Base-by-base conservation (phyloP, 2,113 vertebrate species). In the Ceyx margarethae region DNA sequence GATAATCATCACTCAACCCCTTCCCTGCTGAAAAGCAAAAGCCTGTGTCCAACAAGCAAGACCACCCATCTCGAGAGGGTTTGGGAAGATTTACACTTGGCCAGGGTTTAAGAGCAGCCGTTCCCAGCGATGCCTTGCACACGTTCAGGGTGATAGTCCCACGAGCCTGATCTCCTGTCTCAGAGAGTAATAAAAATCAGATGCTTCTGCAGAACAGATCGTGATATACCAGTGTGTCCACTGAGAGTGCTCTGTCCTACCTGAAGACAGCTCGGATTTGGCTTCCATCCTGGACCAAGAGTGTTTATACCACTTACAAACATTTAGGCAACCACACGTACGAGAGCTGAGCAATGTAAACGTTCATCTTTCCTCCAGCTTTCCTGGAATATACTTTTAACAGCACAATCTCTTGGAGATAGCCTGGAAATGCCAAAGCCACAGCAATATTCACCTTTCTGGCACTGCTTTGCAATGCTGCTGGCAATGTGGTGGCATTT, bases 1-100 rank as follows among this genome's bases (percentile, higher is more conserved):
- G 91, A 95, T 94, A 95, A 96, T 94, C 81, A 96, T 96, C 94
- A 93, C 85, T 94, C 91, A 95, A 57, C 80, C 75, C 79, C 33
- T 91, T 71, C 79, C 68, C 89, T 48, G 87, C 85, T 96, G 92
- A 83, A 95, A 96, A 92, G 89, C 0, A 1, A 94, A 92, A 87
- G 78, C 60, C 61, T 91, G 79, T 50, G 75, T 92, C 89, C 91
- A 54, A 74, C 53, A 71, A 89, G 91, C 89, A 68, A 60, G 94
- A 94, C 94, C 87, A 95, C 94, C 91, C 94, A 96, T 89, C 81
- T 94, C 75, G 42, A 91, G 91, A 82, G 48, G 20, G 64, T 58
- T 94, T 66, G 79, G 67, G 58, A 35, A 81, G 87, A 80, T 81
- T 87, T 91, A 73, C 64, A 77, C 71, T 93, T 77, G 87, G 91